Evolutionary conservation across 2,113 vertebrate species (phyloP).

Genomic region (Bettongia penicillata): DNA sequence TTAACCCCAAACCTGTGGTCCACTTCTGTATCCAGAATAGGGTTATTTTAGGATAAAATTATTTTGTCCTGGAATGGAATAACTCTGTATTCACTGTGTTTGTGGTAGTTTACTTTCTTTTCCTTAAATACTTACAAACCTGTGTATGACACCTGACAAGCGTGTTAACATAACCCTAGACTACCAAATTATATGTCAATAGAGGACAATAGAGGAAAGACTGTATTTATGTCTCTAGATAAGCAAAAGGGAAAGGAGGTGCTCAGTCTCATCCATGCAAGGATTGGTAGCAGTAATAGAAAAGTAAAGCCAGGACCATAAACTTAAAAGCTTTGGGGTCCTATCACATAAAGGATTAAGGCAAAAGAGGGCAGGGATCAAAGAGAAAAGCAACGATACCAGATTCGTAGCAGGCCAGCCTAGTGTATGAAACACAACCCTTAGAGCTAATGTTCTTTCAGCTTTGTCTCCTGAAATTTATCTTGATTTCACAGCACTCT

Average conservation of each 20-base stretch:
- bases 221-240: not conserved
- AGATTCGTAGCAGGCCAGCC: not conserved
- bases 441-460: not conserved
- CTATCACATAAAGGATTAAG: not conserved
- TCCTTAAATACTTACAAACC: not conserved
- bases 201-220: not conserved
- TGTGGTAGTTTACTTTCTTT: not conserved
- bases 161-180: not conserved
- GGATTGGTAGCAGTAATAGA: not conserved
- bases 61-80: not conserved
- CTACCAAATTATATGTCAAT: not conserved
- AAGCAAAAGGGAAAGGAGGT: not conserved
- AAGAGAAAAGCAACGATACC: not conserved
- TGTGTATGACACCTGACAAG: not conserved
- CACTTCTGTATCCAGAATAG: not conserved
- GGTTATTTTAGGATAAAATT: not conserved
- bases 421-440: not conserved
- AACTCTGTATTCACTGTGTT: not conserved
- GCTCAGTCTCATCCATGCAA: not conserved
- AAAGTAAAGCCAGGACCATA: not conserved
- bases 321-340: not conserved
- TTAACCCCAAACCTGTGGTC: not conserved
- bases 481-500: not conserved
- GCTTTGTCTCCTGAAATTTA: not conserved
- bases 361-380: not conserved